phyloP scores from a whole-genome alignment of 2,888 invertebrate genomes.

The Dioctria linearis region DNA sequence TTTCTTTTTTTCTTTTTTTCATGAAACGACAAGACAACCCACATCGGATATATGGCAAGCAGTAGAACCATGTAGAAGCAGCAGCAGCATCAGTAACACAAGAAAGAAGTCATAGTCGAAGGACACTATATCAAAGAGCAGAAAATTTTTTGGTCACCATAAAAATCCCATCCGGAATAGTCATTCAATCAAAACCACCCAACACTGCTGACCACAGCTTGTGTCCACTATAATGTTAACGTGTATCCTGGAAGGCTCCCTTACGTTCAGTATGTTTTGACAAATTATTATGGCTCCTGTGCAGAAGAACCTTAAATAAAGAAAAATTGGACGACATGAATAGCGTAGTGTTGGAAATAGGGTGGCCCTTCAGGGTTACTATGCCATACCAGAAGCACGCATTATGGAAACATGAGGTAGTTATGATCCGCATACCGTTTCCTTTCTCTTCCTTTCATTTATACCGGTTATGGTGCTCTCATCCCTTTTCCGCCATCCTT shows the following conservation, averaged over 20 bases:
- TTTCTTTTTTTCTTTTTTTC: too few species aligned
- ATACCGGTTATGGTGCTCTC: slow-evolving; percentile 27
- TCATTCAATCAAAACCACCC: slow-evolving; percentile 51
- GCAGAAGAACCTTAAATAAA: slow-evolving; percentile 56
- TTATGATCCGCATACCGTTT: slow-evolving; percentile 48
- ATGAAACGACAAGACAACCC: too few species aligned
- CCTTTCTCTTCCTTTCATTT: slow-evolving; percentile 32
- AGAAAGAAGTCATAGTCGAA: neutral
- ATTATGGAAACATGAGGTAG: slow-evolving; percentile 53
- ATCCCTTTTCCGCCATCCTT: slow-evolving; percentile 33
- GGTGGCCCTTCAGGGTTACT: slow-evolving; percentile 42
- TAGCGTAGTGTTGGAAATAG: slow-evolving; percentile 10
- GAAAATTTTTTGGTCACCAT: slow-evolving; percentile 35
- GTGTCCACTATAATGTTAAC: slow-evolving; percentile 5
- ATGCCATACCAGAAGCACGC: slow-evolving; percentile 31
- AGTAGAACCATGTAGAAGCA: too few species aligned
- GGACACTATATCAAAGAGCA: slow-evolving; percentile 19
- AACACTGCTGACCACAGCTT: slow-evolving; percentile 44
- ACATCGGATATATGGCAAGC: too few species aligned
- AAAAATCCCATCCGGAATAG: slow-evolving; percentile 48
- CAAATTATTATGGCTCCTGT: slow-evolving; percentile 50
- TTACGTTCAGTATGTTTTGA: slow-evolving; percentile 35
- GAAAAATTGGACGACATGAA: slow-evolving; percentile 55
- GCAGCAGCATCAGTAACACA: neutral
- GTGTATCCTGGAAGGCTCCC: slow-evolving; percentile 5